phyloP scores from a whole-genome alignment of 2,797 vertebrate species.

The Manis crassicaudata region DNA sequence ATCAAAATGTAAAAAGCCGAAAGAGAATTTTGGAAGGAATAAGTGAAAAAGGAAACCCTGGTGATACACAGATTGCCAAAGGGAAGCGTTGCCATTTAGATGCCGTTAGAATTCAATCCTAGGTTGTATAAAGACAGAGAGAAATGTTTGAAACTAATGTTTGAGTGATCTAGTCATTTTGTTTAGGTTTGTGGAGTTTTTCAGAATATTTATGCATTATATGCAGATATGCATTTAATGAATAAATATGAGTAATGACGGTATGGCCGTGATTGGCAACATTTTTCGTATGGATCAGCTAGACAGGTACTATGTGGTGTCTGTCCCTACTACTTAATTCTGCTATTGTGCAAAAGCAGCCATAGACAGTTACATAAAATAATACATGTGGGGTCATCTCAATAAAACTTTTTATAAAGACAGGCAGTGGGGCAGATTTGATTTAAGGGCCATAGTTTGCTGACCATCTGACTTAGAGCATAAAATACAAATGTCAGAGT shows the following conservation, averaged over 20 bases:
- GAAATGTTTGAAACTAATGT: neutral
- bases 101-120: neutral
- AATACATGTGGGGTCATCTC: neutral
- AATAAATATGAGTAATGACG: neutral
- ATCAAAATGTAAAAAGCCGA: neutral
- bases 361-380: neutral
- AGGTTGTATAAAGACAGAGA: neutral
- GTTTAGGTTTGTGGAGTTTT: neutral
- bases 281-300: neutral
- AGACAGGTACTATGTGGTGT: neutral
- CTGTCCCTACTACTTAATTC: neutral
- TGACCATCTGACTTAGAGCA: neutral
- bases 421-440: neutral
- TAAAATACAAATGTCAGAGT: neutral
- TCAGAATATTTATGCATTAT: neutral
- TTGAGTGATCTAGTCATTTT: neutral
- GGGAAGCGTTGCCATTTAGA: neutral
- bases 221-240: neutral
- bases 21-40: neutral
- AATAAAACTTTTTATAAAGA: neutral
- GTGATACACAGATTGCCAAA: neutral
- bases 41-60: neutral
- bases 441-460: neutral
- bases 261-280: neutral
- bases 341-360: neutral